Conservation (phyloP, 2,797 vertebrate genomes). For the Gymnopithys bicolor region DNA sequence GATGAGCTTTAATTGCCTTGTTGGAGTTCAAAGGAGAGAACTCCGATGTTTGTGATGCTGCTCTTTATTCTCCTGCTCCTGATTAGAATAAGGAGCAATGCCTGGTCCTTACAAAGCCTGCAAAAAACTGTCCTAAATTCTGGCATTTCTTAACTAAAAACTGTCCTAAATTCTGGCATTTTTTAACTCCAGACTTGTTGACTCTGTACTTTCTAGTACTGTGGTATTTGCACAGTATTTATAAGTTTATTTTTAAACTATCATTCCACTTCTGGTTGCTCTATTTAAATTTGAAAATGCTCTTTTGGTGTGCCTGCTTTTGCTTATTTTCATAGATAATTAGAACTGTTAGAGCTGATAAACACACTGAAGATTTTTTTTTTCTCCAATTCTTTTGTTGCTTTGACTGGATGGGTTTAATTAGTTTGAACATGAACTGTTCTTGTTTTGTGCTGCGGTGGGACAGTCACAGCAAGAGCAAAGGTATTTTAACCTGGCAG, state of each 20-base stretch:
- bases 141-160: background rate
- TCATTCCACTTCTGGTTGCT: background rate
- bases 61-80: background rate
- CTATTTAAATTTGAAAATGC: background rate
- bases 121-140: background rate
- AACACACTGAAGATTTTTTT: background rate
- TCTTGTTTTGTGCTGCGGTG: background rate
- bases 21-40: background rate
- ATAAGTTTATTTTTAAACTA: fast-evolving
- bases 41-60: background rate
- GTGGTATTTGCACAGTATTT: background rate
- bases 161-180: background rate
- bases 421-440: background rate
- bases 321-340: background rate
- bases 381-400: background rate
- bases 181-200: background rate
- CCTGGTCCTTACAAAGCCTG: background rate
- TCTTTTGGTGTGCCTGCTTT: background rate
- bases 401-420: background rate
- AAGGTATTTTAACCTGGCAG: background rate
- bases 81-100: background rate
- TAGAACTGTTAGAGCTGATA: background rate
- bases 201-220: background rate
- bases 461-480: background rate
- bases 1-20: background rate